Conservation (phyloP, 2,113 vertebrate genomes). For the Zosterops borbonicus region DNA sequence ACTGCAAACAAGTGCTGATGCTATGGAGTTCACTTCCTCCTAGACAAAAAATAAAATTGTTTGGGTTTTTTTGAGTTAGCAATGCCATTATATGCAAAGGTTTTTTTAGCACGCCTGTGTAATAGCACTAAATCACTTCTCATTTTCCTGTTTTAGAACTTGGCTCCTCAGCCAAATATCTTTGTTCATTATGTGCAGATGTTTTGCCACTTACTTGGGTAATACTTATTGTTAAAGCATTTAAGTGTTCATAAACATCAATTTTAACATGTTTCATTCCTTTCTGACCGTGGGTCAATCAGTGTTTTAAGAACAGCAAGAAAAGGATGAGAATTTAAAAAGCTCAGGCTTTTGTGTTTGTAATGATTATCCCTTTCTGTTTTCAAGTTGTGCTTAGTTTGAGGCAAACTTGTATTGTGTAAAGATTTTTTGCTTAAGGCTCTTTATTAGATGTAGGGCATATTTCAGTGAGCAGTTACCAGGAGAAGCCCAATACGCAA, state of each 20-base stretch:
- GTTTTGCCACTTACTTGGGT: conserved; percentile 18
- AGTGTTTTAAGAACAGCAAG: not conserved
- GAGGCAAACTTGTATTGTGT: not conserved
- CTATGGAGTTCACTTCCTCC: conserved; percentile 14
- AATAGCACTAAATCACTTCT: not conserved
- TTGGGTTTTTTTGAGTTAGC: not conserved
- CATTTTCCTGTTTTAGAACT: conserved; percentile 33
- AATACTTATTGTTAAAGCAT: not conserved
- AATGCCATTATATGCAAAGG: not conserved
- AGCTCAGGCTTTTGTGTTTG: not conserved
- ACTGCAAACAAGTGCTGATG: conserved; percentile 20
- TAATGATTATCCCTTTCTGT: not conserved
- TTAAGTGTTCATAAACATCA: not conserved
- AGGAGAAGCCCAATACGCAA: not conserved
- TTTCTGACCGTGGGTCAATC: not conserved
- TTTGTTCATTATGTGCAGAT: conserved; percentile 1
- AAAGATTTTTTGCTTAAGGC: not conserved
- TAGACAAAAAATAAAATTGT: not conserved
- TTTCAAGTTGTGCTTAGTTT: not conserved
- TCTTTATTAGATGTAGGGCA: not conserved
- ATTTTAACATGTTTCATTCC: not conserved
- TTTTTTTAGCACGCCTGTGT: not conserved
- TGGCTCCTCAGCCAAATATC: not conserved
- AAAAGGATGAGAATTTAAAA: not conserved
- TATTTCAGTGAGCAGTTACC: not conserved